These are phyloP conservation scores for Apomyelois bistriatella DNA, from an alignment of 2,888 invertebrate species.

Conservation along the genomic window DNA sequence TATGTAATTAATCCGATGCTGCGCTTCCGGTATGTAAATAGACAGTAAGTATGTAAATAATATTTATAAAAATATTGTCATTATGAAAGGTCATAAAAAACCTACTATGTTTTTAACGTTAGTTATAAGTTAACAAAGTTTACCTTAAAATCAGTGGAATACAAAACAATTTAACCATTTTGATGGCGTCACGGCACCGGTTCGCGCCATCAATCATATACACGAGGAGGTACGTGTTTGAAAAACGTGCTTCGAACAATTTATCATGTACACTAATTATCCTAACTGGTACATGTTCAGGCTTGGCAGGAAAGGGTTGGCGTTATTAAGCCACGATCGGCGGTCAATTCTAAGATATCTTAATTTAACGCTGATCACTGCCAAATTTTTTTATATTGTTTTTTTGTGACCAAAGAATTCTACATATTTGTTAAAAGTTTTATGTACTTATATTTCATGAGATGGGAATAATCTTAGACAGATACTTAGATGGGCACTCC, in stretches of 20 bases:
- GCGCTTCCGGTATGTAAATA: too few species aligned
- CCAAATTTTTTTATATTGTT: not conserved
- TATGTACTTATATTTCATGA: too few species aligned
- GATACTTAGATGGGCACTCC: too few species aligned
- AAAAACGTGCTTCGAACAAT: constrained; percentile 39
- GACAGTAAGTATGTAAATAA: too few species aligned
- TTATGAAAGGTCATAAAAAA: too few species aligned
- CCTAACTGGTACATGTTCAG: constrained; percentile 26
- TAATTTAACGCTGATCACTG: not conserved
- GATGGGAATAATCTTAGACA: too few species aligned
- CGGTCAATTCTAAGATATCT: not conserved
- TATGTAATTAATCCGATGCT: too few species aligned
- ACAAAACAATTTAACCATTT: constrained; percentile 32
- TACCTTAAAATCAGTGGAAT: constrained; percentile 13
- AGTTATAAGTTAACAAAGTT: not conserved
- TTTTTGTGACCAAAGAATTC: too few species aligned
- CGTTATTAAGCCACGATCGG: constrained; percentile 6
- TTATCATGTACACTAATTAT: constrained; percentile 40
- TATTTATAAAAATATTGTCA: too few species aligned
- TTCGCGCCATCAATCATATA: constrained; percentile 31
- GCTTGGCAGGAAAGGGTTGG: constrained; percentile 5
- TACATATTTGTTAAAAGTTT: too few species aligned
- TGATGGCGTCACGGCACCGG: constrained; percentile 23
- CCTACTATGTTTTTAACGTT: too few species aligned
- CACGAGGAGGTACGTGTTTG: constrained; percentile 29